Conservation (phyloP, 2,888 invertebrate species). For the Leucophenga montana region DNA sequence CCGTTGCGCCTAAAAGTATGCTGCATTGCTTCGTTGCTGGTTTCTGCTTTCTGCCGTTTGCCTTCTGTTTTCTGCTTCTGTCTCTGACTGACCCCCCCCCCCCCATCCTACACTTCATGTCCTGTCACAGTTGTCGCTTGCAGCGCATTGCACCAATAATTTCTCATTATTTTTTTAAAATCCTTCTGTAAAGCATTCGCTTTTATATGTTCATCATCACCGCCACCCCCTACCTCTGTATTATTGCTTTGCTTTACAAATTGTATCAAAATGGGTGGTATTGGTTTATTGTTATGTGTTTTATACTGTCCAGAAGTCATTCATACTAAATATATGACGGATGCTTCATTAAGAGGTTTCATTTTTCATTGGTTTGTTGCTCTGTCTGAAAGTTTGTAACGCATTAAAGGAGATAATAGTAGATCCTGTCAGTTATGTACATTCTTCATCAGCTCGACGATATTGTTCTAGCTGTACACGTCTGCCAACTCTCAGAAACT, state of each 20-base stretch:
- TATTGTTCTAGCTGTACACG: too few relatives aligned
- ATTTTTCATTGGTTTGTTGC: too few relatives aligned
- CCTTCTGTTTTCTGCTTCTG: conserved; percentile 4
- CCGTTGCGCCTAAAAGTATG: background rate
- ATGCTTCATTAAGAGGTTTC: too few relatives aligned
- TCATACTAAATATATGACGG: too few relatives aligned
- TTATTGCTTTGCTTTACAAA: background rate
- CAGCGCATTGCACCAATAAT: conserved; percentile 27
- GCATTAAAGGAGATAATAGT: too few relatives aligned
- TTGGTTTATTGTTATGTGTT: background rate
- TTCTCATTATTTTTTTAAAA: conserved; percentile 26
- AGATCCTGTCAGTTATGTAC: too few relatives aligned
- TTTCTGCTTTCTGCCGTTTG: background rate
- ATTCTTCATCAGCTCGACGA: too few relatives aligned
- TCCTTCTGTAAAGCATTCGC: conserved; percentile 16
- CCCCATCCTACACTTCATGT: too few relatives aligned
- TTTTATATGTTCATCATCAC: background rate
- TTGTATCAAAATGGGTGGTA: background rate
- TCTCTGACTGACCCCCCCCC: too few relatives aligned
- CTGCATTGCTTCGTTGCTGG: background rate
- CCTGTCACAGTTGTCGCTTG: conserved; percentile 10
- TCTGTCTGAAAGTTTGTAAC: too few relatives aligned
- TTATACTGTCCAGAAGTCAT: background rate
- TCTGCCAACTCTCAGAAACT: too few relatives aligned
- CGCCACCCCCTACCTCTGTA: background rate